Conservation (phyloP, 2,888 invertebrate species). For the Lasioglossum figueresi region DNA sequence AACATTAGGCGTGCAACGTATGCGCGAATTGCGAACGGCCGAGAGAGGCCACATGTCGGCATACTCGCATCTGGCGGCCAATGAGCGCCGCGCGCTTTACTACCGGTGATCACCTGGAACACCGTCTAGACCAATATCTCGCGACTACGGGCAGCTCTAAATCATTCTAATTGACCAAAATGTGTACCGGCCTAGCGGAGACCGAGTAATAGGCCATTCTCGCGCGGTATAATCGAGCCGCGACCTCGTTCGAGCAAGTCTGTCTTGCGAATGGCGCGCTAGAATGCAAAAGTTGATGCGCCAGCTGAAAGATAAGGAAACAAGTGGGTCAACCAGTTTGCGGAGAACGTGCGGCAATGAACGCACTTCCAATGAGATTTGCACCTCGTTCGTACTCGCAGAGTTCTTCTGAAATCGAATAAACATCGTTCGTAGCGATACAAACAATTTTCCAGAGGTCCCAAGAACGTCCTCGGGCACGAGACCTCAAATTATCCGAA, state of each 20-base stretch:
- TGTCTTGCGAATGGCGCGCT: neutral
- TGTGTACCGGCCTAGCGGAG: neutral
- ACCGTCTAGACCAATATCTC: slow-evolving; percentile 13
- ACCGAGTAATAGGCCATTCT: neutral
- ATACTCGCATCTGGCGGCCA: slow-evolving; percentile 41
- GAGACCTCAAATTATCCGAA: neutral
- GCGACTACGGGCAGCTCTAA: neutral
- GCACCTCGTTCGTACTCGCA: neutral
- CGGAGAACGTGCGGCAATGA: neutral
- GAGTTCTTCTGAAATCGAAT: too few relatives aligned
- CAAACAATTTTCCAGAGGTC: too few relatives aligned
- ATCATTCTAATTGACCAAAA: neutral
- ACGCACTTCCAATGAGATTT: neutral
- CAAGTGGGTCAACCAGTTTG: neutral
- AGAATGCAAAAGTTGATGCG: neutral
- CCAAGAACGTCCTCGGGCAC: neutral
- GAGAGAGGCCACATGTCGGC: slow-evolving; percentile 41
- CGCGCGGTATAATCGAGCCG: neutral
- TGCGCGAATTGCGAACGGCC: slow-evolving; percentile 42
- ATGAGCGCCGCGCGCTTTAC: slow-evolving; percentile 1
- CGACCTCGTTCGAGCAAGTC: neutral
- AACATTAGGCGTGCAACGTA: slow-evolving; percentile 49
- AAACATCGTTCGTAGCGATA: too few relatives aligned
- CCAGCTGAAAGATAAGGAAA: neutral
- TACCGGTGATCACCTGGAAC: slow-evolving; percentile 15